phyloP scores from a whole-genome alignment of 2,888 invertebrate species.

The Amaurobius ferox region DNA sequence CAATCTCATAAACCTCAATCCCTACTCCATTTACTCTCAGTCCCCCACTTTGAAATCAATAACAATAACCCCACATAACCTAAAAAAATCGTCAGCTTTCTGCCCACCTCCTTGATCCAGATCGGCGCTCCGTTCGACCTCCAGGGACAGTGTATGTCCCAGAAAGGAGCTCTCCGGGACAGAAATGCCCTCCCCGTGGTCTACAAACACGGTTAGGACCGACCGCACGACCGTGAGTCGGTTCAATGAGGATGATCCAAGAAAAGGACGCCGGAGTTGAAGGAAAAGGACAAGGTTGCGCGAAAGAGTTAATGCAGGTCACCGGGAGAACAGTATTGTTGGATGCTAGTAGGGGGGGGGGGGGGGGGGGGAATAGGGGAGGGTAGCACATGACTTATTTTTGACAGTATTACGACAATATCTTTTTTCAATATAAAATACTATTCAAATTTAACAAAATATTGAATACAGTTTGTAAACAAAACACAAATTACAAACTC shows the following conservation, averaged over 20 bases:
- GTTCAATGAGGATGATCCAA: neutral
- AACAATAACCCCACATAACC: neutral
- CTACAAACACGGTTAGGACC: neutral
- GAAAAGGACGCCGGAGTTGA: neutral
- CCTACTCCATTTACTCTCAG: neutral
- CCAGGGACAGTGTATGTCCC: neutral
- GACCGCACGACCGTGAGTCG: neutral
- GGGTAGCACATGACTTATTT: too few species aligned
- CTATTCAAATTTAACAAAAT: too few species aligned
- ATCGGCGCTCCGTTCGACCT: neutral
- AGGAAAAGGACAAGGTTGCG: conserved; percentile 8
- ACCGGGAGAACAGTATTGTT: too few species aligned
- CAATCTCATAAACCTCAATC: neutral
- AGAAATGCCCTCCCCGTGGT: neutral
- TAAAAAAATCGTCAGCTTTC: neutral
- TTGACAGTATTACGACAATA: too few species aligned
- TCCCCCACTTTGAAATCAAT: neutral
- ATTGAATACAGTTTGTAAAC: too few species aligned
- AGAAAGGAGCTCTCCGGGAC: neutral
- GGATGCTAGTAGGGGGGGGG: too few species aligned
- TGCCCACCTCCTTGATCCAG: neutral
- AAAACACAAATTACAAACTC: too few species aligned
- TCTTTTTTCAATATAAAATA: too few species aligned
- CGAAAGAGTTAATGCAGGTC: neutral
- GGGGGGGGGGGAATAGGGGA: too few species aligned